Base-by-base conservation (phyloP, 2,797 vertebrate genomes). In the Thripadectes ignobilis region DNA sequence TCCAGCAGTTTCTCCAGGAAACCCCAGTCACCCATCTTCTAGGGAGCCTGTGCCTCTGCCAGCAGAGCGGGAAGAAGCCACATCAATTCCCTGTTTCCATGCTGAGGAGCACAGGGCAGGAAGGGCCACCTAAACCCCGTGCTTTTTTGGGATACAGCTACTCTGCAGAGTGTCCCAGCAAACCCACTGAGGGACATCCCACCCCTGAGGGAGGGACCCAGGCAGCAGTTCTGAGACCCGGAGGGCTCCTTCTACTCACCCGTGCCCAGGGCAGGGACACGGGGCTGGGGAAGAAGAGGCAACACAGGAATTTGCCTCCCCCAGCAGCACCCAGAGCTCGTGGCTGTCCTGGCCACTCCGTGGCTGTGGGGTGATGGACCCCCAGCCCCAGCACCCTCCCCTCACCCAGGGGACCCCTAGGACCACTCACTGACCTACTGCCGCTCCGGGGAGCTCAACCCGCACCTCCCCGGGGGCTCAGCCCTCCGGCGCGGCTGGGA, bases 1-100 rank as follows among this genome's bases (percentile, higher is more conserved):
- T 99, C 99, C 97, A 99, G 97, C 72, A 99, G 97, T 72, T 99
- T 99, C 63, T 99, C 98, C 32, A 99, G 98, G 89, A 99, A 98
- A 78, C 99, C 98, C 99, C 99, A 99, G 88, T 99, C 99, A 0
- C 99, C 99, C 99, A 99, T 99, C 97, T 97, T 96, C 96, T 97
- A 10, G 49, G 86, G 91, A 79, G 24, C 52, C 68, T 49, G 75
- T 36, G 73, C 57, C 61, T 86, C 85, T 88, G 81, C 54, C 49
- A 57, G 59, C 48, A 58, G 73, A 59, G 39, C 84, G 39, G 49
- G 26, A 29, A 85, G 18, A 55, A 34, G 32, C 36, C 24, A 27
- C 23, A 4, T 95, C 66, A 96, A 3, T 72, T 32, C 49, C 27
- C 46, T 2, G 14, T 43, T 55, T 14, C 39, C 26, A 16, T 2